Percentiles rank a stretch among this genome's conserved stretches.
phyloP scores from a whole-genome alignment of 2,113 vertebrate genomes.

The Rhea pennata region DNA sequence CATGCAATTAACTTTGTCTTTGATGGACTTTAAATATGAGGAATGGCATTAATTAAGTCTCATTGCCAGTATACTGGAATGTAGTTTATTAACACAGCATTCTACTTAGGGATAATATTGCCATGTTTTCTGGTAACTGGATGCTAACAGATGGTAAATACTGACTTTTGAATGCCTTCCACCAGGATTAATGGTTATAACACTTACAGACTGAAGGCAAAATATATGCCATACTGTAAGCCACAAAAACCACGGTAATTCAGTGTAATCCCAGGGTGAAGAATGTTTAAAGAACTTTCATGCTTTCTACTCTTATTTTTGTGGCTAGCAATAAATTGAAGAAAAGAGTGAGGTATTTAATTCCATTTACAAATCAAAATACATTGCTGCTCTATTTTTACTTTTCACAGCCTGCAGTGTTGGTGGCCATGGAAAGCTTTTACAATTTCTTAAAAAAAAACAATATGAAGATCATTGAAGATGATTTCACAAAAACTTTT shows the following conservation, averaged over 20 bases:
- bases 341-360: neutral
- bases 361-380: neutral
- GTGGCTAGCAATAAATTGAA: neutral
- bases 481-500: neutral
- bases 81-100: neutral
- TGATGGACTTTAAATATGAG: neutral
- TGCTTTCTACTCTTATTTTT: neutral
- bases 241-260: neutral
- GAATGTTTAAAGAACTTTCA: neutral
- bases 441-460: neutral
- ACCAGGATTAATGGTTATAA: neutral
- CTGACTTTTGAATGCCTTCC: neutral
- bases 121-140: neutral
- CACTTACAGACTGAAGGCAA: neutral
- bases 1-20: neutral
- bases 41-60: neutral
- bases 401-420: neutral
- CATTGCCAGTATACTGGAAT: neutral
- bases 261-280: neutral
- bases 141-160: neutral
- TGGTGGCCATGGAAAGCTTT: neutral
- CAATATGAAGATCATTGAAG: neutral
- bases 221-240: neutral
- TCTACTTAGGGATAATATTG: neutral
- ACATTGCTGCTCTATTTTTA: neutral